Evolutionary conservation across 2,888 invertebrate genomes (phyloP), one percentile per base, ranked within the genome.

Genomic region (Pediacus dermestoides): DNA sequence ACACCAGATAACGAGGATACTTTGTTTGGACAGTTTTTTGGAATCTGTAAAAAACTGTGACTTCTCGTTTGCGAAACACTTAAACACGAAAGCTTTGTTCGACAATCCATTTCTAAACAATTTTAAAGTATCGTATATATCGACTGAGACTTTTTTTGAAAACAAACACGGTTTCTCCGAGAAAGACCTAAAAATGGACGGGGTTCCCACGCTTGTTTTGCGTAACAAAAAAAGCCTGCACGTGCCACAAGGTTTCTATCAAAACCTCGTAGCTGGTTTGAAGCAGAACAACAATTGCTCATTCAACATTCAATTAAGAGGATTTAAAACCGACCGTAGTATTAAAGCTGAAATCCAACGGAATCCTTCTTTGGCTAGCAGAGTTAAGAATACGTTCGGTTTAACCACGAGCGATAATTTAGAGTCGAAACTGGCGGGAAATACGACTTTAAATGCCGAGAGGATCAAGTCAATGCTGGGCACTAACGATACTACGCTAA

Each of bases 291-390:
- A 64, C 38, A 53, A 46, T 13, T 67, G 62, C 48, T 52, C 52
- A 9, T 68, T 66, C 42, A 70, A 70, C 54, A 62, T 78, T 11
- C 82, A 83, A 64, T 73, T 78, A 10, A 76, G 90, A 34, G 78
- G 79, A 21, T 91, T 91, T 65, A 90, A 89, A 70, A 90, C 89
- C 0, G 82, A 86, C 50, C 73, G 88, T 34, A 80, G 77, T 44
- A 73, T 84, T 15, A 75, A 78, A 48, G 79, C 85, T 0, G 88
- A 88, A 55, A 61, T 77, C 32, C 75, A 79, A 50, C 71, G 88
- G 52, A 88, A 87, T 68, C 85, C 88, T 1, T 76, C 81, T 22
- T 61, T 87, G 34, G 66, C 79, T n/a, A 74, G 77, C 46, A 73
- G 87, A 64, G 68, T 87, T 45, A 81, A 80, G 72, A 77, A 78